A percentile compares a stretch with the other conserved stretches of the same genome.
Conservation (phyloP, 2,797 vertebrate genomes). For the Iguana delicatissima region DNA sequence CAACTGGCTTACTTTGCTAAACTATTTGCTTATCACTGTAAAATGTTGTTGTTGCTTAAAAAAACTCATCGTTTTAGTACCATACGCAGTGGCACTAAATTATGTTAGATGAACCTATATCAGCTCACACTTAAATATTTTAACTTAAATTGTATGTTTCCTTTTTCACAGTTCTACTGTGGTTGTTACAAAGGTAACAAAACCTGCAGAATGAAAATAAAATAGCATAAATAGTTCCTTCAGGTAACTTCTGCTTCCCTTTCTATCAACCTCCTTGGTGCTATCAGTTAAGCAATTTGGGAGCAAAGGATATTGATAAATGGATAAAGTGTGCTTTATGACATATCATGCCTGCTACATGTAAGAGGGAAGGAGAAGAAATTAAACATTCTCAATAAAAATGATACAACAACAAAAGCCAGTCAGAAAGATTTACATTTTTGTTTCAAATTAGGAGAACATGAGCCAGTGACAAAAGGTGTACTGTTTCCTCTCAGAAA, state of each 20-base stretch:
- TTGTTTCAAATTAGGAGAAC: neutral
- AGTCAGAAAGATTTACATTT: neutral
- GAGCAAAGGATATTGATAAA: neutral
- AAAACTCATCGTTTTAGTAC: neutral
- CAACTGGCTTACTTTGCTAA: neutral
- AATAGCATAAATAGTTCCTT: neutral
- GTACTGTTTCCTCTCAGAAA: neutral
- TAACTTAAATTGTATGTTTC: neutral
- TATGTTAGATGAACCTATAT: neutral
- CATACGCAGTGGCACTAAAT: neutral
- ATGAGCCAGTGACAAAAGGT: neutral
- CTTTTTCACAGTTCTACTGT: neutral
- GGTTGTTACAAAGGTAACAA: constrained; percentile 4
- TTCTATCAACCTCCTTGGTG: constrained; percentile 3
- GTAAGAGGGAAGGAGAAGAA: neutral
- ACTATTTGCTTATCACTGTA: neutral
- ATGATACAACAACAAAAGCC: neutral
- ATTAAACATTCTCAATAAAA: neutral
- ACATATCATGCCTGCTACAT: neutral
- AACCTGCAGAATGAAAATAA: neutral
- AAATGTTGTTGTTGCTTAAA: neutral
- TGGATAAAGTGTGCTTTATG: neutral
- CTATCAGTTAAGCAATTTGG: neutral
- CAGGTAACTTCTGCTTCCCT: neutral
- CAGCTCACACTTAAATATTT: neutral